These are phyloP conservation scores for Zootoca vivipara DNA, from an alignment of 2,113 vertebrate genomes.

Conservation along the genomic window DNA sequence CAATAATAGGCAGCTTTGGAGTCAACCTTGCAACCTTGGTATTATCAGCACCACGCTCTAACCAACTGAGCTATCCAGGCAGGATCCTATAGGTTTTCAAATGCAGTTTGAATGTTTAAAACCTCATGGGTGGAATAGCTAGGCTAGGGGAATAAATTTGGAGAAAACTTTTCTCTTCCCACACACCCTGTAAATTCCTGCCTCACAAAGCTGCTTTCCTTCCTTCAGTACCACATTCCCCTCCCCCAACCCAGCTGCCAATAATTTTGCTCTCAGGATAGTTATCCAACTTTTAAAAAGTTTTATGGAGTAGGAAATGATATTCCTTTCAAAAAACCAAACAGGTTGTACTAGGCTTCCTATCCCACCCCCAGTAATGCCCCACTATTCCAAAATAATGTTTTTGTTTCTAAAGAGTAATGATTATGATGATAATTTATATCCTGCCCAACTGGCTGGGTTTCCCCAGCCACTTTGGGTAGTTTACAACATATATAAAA, in stretches of 20 bases:
- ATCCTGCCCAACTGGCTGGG: too few species aligned
- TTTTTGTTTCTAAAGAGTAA: background rate
- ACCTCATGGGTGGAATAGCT: background rate
- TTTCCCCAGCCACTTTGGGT: too few species aligned
- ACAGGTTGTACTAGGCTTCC: too few species aligned
- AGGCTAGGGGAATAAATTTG: background rate
- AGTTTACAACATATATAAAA: too few species aligned
- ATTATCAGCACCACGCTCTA: too few species aligned
- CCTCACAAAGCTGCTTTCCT: background rate
- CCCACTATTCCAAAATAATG: background rate
- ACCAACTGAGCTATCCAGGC: too few species aligned
- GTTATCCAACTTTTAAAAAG: background rate
- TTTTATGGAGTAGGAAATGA: background rate
- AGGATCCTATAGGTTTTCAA: too few species aligned
- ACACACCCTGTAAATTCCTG: background rate
- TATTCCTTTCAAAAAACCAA: background rate
- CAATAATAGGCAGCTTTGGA: too few species aligned
- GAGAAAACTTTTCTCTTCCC: background rate
- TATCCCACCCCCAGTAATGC: background rate
- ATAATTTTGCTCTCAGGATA: background rate
- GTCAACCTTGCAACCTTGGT: too few species aligned
- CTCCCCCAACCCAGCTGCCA: background rate
- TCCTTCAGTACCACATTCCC: background rate
- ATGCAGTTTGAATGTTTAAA: background rate
- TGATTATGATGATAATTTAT: too few species aligned